phyloP scores from a whole-genome alignment of 1,140 invertebrate genomes.

The Chrysopa pallens region DNA sequence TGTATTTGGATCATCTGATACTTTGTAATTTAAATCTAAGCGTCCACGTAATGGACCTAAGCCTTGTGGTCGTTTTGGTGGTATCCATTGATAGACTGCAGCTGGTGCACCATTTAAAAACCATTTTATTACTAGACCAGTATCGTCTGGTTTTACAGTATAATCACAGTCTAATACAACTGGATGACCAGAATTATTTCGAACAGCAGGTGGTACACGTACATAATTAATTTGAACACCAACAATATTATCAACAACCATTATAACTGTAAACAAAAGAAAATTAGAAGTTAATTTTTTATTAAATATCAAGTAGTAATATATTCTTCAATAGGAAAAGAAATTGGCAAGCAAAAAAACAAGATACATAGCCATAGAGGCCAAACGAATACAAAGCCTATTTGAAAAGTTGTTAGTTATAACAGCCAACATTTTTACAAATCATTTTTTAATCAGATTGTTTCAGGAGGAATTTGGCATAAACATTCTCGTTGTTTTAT shows the following conservation, averaged over 20 bases:
- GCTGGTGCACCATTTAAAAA: constrained; percentile 34
- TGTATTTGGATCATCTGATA: constrained; percentile 33
- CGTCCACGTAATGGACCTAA: constrained; percentile 29
- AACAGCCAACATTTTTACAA: no score
- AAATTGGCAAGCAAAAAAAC: no score
- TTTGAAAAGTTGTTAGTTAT: no score
- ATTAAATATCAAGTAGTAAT: no score
- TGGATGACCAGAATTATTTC: constrained; percentile 31
- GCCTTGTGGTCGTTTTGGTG: constrained; percentile 28
- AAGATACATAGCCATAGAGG: no score
- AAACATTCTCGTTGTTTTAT: no score
- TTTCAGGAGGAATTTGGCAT: no score
- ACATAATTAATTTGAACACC: constrained; percentile 33
- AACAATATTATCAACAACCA: background rate
- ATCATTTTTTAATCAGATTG: no score
- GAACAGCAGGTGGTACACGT: constrained; percentile 33
- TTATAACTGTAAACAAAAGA: no score
- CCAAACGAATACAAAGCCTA: no score
- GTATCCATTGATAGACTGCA: constrained; percentile 52
- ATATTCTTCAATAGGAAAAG: no score
- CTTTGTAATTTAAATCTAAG: constrained; percentile 36
- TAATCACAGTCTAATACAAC: constrained; percentile 50
- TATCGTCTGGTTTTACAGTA: constrained; percentile 26
- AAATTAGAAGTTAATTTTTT: no score
- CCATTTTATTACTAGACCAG: constrained; percentile 49